These are phyloP conservation scores for Ichneumoninae sp. DNA, from an alignment of 2,888 invertebrate genomes.

Conservation along the genomic window DNA sequence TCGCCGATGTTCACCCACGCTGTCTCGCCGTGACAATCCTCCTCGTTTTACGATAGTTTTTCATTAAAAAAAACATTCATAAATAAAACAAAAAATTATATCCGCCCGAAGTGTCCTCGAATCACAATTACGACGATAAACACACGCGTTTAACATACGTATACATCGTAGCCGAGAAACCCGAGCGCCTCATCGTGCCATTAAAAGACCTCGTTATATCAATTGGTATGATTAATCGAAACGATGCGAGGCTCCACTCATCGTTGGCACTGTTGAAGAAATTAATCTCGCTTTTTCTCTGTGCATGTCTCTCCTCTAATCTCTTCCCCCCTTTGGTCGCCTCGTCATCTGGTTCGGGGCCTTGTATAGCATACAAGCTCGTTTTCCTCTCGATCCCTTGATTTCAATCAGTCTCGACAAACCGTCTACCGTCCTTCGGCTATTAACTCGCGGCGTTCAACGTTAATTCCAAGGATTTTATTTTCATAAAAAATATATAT, in stretches of 20 bases:
- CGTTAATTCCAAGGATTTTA: not conserved
- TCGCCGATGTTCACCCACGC: slow-evolving; percentile 35
- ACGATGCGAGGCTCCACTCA: slow-evolving; percentile 54
- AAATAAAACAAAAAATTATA: not conserved
- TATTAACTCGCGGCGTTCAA: not conserved
- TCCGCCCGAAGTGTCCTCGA: slow-evolving; percentile 15
- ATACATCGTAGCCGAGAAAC: slow-evolving; percentile 53
- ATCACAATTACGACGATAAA: slow-evolving; percentile 54
- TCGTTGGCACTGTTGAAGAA: slow-evolving; percentile 56
- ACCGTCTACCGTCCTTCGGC: not conserved
- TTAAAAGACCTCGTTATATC: slow-evolving; percentile 66
- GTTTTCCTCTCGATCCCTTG: slow-evolving; percentile 25
- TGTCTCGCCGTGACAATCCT: not conserved
- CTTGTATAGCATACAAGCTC: not conserved
- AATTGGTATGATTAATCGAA: slow-evolving; percentile 69
- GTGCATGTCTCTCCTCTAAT: slow-evolving; percentile 28
- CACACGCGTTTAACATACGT: slow-evolving; percentile 33
- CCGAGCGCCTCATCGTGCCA: slow-evolving; percentile 45
- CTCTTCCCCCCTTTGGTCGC: slow-evolving; percentile 18
- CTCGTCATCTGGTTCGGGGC: not conserved
- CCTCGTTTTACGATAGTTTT: not conserved
- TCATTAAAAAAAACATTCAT: not conserved
- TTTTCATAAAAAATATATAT: not conserved
- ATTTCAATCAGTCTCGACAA: slow-evolving; percentile 44
- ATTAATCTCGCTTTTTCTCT: slow-evolving; percentile 57